phyloP scores from a whole-genome alignment of 1,140 invertebrate species.

The Camponotus floridanus region DNA sequence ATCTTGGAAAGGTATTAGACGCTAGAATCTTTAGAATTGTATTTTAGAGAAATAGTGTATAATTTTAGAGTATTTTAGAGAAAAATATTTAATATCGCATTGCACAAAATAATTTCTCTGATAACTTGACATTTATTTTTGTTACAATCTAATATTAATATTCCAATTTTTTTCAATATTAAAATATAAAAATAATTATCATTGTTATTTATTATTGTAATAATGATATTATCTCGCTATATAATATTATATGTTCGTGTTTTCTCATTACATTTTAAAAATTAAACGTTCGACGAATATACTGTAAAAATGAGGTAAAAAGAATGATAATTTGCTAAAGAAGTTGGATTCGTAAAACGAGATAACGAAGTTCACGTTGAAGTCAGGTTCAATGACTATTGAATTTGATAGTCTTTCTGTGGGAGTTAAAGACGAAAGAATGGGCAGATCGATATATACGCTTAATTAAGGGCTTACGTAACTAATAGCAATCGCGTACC shows the following conservation, averaged over 20 bases:
- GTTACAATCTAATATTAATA: background rate
- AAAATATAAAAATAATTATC: background rate
- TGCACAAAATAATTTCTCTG: background rate
- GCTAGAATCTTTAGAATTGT: background rate
- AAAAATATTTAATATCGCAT: background rate
- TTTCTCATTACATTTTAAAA: conserved; percentile 1
- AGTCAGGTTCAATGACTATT: conserved; percentile 52
- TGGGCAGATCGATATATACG: conserved; percentile 27
- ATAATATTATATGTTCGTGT: background rate
- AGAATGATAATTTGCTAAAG: background rate
- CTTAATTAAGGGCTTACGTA: conserved; percentile 58
- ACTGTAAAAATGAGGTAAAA: background rate
- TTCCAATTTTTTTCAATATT: background rate
- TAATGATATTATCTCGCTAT: background rate
- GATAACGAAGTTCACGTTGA: conserved; percentile 30
- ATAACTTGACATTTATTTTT: background rate
- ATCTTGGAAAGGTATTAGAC: background rate
- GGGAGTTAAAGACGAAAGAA: conserved; percentile 27
- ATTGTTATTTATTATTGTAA: conserved; percentile 1
- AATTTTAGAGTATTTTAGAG: background rate
- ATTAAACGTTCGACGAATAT: background rate
- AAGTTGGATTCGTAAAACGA: conserved; percentile 39
- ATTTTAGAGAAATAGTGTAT: background rate
- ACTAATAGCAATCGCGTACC: conserved; percentile 52
- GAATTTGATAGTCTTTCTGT: conserved; percentile 48